Evolutionary conservation across 2,888 invertebrate species (phyloP), one percentile per base, ranked within the genome.

Genomic region (Cerastis rubricosa): DNA sequence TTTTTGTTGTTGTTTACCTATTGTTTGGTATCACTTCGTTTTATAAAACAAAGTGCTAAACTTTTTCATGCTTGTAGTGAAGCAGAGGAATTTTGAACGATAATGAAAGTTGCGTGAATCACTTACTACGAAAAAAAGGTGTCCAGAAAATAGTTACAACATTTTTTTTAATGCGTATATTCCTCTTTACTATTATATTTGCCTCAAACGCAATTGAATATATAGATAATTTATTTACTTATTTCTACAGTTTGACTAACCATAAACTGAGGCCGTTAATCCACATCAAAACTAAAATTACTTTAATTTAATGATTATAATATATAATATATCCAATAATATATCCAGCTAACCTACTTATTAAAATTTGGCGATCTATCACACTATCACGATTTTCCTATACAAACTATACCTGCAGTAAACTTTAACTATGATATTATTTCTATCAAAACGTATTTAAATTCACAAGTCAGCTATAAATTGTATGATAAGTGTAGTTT

Each of bases 21-120:
- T 84, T 84, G 86, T 84, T 78, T n/a, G 66, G 35, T 57, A 73
- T 68, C 69, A 75, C 81, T 80, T 75, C 45, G 66, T 45, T 65
- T 43, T 69, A 57, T 17, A 70, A 64, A 79, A 66, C 68, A 69
- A 69, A 80, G 64, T 57, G 40, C 17, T 49, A 12, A 54, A 61
- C 7, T 72, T 71, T 71, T 67, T 51, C 11, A 40, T n/a, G 51
- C 40, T 51, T 47, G 59, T 61, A 49, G 25, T 8, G 0, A 66
- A 40, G 4, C 22, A 35, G 2, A 43, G 54, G 45, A 68, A 35
- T 47, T 69, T 70, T 8, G 0, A 68, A 59, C 49, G 17, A 83
- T 35, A 83, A 61, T 35, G 22, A 77, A 70, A 61, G 66, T 51
- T 49, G 59, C 19, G 5, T 51, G 25, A 59, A 40, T 43, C 14